Evolutionary conservation across 2,113 vertebrate genomes (phyloP).

Genomic region (Agapornis roseicollis): DNA sequence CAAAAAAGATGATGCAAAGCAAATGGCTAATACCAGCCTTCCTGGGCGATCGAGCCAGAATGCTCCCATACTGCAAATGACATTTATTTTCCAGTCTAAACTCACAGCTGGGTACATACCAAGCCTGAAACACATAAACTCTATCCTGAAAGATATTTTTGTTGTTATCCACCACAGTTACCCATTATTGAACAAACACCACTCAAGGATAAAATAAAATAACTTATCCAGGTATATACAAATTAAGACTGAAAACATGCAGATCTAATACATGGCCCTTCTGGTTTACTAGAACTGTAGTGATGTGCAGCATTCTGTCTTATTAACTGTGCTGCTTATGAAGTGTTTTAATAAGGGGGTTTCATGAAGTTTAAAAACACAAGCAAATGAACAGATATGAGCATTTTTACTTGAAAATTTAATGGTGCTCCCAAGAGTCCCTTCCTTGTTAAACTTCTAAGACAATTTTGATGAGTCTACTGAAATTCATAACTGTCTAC

Average conservation of each 20-base stretch:
- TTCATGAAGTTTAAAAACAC: neutral
- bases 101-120: neutral
- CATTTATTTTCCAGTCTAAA: neutral
- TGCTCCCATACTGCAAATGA: neutral
- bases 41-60: neutral
- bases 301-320: neutral
- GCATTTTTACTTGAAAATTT: neutral
- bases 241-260: neutral
- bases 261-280: neutral
- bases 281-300: neutral
- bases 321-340: neutral
- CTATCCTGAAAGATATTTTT: neutral
- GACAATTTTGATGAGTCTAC: neutral
- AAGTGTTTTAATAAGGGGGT: neutral
- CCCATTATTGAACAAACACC: neutral
- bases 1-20: neutral
- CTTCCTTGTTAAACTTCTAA: neutral
- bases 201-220: neutral
- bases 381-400: neutral
- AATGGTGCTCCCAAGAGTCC: neutral
- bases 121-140: neutral
- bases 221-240: neutral
- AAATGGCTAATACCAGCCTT: neutral
- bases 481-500: accelerated
- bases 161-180: neutral